These are phyloP conservation scores for Yoshiicerus persimilis DNA, from an alignment of 1,140 invertebrate genomes.

Conservation along the genomic window DNA sequence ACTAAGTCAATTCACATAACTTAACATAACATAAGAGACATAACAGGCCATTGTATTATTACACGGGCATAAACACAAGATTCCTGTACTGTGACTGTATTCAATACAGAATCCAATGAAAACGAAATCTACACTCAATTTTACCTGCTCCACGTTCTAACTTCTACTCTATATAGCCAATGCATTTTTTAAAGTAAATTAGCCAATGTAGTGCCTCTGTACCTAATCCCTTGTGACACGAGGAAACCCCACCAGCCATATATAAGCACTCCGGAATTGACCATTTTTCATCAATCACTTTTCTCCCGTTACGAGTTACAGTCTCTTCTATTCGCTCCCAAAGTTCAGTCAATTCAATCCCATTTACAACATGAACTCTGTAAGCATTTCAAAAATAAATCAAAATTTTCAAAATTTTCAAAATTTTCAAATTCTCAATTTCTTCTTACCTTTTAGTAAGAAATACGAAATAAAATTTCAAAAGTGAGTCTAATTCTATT, in stretches of 20 bases:
- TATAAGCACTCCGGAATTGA: conserved; percentile 22
- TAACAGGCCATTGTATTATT: neutral
- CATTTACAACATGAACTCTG: neutral
- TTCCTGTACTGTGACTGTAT: too few relatives aligned
- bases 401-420: neutral
- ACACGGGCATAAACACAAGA: neutral
- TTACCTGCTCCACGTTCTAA: neutral
- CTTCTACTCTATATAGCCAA: neutral
- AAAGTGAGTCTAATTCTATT: neutral
- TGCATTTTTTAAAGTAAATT: conserved; percentile 4
- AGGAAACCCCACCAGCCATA: conserved; percentile 26
- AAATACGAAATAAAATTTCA: neutral
- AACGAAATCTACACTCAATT: neutral
- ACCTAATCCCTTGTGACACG: conserved; percentile 23
- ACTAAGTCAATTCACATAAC: neutral
- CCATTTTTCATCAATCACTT: neutral
- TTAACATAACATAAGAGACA: neutral
- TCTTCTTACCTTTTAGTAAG: too few relatives aligned
- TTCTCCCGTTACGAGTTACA: neutral
- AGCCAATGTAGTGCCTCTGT: conserved; percentile 11
- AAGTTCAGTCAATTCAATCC: neutral
- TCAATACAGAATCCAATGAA: too few relatives aligned
- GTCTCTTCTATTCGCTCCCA: neutral
- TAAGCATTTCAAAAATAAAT: neutral
- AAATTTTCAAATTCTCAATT: neutral